Evolutionary conservation across 1,140 invertebrate species (phyloP).

Genomic region (Meloidogyne floridensis): DNA sequence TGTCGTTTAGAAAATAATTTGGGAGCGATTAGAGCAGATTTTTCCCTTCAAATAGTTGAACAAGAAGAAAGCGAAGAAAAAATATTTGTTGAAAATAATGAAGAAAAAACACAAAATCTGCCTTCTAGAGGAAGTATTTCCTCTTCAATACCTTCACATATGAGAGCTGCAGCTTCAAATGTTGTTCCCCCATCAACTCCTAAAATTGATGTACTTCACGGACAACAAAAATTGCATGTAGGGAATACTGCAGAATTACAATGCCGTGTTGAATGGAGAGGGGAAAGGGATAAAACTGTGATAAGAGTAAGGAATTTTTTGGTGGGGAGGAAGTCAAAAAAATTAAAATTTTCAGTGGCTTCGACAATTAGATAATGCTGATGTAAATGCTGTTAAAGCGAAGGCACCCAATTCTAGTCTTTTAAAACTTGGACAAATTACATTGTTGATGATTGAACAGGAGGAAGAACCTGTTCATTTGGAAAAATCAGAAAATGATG

Average conservation of each 20-base stretch:
- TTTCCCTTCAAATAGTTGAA: constrained; percentile 16
- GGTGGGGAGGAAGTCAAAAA: background rate
- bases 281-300: constrained; percentile 27
- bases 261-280: constrained; percentile 40
- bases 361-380: constrained; percentile 31
- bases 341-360: constrained; percentile 33
- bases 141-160: constrained; percentile 12
- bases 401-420: constrained; percentile 36
- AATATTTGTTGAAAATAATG: background rate
- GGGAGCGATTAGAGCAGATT: constrained; percentile 56
- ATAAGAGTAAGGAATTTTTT: constrained; percentile 11
- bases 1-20: constrained; percentile 68
- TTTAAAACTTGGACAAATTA: constrained; percentile 38
- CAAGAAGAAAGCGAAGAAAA: constrained; percentile 9
- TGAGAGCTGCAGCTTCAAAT: background rate
- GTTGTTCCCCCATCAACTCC: constrained; percentile 15
- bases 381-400: background rate
- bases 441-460: constrained; percentile 39
- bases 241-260: constrained; percentile 41
- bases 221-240: constrained; percentile 26
- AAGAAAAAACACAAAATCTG: constrained; percentile 10
- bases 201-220: constrained; percentile 25
- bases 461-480: constrained; percentile 29
- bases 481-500: constrained; percentile 22
- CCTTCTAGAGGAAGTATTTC: constrained; percentile 20